These are phyloP conservation scores for Scelioninae gen. 1 DNA, from an alignment of 2,888 invertebrate genomes.

Conservation along the genomic window DNA sequence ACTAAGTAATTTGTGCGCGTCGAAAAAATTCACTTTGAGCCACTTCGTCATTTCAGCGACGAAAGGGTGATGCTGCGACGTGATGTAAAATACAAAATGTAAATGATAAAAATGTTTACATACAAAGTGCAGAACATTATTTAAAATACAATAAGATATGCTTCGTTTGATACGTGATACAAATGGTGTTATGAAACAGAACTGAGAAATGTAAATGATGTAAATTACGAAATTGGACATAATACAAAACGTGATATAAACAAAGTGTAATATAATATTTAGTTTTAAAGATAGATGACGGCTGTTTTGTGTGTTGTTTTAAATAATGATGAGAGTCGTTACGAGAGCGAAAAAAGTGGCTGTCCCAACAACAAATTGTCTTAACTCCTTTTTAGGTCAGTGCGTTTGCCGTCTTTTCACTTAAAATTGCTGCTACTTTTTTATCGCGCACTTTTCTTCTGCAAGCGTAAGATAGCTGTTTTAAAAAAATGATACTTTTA, in stretches of 20 bases:
- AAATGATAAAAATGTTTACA: constrained; percentile 54
- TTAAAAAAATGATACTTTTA: constrained; percentile 34
- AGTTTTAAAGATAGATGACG: constrained; percentile 37
- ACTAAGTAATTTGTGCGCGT: constrained; percentile 61
- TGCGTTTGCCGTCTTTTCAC: constrained; percentile 33
- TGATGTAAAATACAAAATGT: constrained; percentile 48
- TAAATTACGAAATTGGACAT: constrained; percentile 45
- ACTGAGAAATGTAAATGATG: constrained; percentile 29
- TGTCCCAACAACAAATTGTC: constrained; percentile 39
- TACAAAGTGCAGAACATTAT: constrained; percentile 55
- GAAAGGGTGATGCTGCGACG: constrained; percentile 44
- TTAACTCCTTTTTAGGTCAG: constrained; percentile 59
- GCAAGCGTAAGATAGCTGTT: constrained; percentile 8
- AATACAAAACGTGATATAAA: constrained; percentile 18
- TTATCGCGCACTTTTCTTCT: constrained; percentile 2
- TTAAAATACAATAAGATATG: constrained; percentile 59
- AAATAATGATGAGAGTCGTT: constrained; percentile 21
- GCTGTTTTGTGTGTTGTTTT: constrained; percentile 30
- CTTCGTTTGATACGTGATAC: constrained; percentile 58
- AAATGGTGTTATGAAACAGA: constrained; percentile 16
- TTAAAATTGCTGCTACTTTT: constrained; percentile 30
- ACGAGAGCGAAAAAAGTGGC: constrained; percentile 13
- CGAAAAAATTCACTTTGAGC: constrained; percentile 58
- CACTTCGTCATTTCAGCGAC: constrained; percentile 50
- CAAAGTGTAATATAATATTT: constrained; percentile 30